Conservation (phyloP, 2,113 vertebrate genomes). For the Lampris incognitus region DNA sequence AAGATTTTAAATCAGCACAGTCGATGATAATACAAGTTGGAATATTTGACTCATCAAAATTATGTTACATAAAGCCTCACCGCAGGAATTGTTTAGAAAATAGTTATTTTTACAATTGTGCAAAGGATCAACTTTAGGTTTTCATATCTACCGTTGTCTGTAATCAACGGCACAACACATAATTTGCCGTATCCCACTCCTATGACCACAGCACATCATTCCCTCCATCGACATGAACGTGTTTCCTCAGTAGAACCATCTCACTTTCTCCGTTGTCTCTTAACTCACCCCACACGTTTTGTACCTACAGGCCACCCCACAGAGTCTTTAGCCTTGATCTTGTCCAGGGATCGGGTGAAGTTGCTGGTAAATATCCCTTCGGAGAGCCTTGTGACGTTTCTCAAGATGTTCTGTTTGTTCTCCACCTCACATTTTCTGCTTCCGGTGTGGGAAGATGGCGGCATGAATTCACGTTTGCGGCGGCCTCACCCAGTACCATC, state of each 20-base stretch:
- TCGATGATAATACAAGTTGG: background rate
- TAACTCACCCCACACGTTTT: conserved; percentile 69
- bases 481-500: too few relatives aligned
- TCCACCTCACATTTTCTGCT: conserved; percentile 12
- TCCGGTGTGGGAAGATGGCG: too few relatives aligned
- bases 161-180: too few relatives aligned
- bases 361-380: conserved; percentile 87
- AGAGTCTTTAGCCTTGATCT: conserved; percentile 86
- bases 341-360: conserved; percentile 82
- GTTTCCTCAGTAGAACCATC: background rate
- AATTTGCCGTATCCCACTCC: too few relatives aligned
- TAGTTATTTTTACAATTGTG: too few relatives aligned
- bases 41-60: background rate
- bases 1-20: too few relatives aligned
- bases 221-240: background rate
- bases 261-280: background rate
- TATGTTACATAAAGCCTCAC: too few relatives aligned
- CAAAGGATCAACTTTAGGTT: background rate
- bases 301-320: conserved; percentile 86
- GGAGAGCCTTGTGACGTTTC: conserved; percentile 79
- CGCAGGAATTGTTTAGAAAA: background rate
- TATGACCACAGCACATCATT: background rate
- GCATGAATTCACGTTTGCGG: too few relatives aligned
- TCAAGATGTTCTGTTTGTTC: conserved; percentile 35
- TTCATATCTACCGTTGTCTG: too few relatives aligned